A percentile compares a stretch with the other conserved stretches of the same genome.
Conservation (phyloP, 1,140 invertebrate genomes). For the Drosophila yakuba region DNA sequence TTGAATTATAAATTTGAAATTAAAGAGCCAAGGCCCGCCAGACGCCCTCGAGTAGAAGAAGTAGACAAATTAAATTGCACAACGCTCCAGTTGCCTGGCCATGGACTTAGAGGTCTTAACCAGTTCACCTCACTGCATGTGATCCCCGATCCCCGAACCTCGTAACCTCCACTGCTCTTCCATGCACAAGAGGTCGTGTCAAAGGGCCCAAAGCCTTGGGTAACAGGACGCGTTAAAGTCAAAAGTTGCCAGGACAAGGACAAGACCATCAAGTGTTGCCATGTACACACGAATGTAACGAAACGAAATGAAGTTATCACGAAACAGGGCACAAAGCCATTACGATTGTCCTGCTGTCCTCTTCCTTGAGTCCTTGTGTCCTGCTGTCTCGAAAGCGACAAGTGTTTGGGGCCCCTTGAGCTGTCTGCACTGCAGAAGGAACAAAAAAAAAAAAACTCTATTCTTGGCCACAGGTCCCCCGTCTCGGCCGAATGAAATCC, state of each 20-base stretch:
- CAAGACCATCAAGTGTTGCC: constrained; percentile 58
- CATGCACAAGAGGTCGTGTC: constrained; percentile 44
- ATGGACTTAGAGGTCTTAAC: constrained; percentile 1
- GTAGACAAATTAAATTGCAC: constrained; percentile 37
- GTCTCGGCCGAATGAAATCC: constrained; percentile 44
- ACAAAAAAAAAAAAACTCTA: constrained; percentile 5
- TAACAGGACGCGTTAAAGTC: constrained; percentile 74
- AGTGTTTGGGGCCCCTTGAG: constrained; percentile 57
- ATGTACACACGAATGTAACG: constrained; percentile 59
- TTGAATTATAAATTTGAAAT: constrained; percentile 51
- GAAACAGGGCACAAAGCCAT: constrained; percentile 64
- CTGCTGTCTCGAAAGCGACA: constrained; percentile 41
- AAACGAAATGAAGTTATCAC: constrained; percentile 76
- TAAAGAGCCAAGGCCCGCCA: constrained; percentile 19
- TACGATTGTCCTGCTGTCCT: constrained; percentile 44
- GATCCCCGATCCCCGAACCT: not conserved
- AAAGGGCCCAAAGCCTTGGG: constrained; percentile 20
- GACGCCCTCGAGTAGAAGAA: constrained; percentile 20
- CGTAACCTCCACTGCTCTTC: not conserved
- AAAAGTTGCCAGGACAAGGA: constrained; percentile 59
- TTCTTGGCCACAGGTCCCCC: constrained; percentile 24
- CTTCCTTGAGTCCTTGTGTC: constrained; percentile 19
- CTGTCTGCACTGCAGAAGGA: constrained; percentile 20
- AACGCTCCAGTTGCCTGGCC: constrained; percentile 7
- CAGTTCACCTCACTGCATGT: constrained; percentile 23